A percentile compares a stretch with the other conserved stretches of the same genome.
Conservation (phyloP, 2,888 invertebrate species). For the Cactoblastis cactorum region DNA sequence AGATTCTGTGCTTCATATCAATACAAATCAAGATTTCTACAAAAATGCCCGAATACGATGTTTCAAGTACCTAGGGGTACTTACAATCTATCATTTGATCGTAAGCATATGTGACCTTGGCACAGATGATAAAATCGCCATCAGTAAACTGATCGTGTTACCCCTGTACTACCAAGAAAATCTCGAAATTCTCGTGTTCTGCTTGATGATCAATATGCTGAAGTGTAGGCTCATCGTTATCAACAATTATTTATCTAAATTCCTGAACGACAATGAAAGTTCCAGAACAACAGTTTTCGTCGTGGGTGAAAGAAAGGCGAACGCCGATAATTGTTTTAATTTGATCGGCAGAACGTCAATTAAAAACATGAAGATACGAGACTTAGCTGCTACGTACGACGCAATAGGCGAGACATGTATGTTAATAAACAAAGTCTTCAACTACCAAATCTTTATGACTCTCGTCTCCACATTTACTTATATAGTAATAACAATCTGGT, state of each 20-base stretch:
- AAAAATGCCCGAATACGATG: slow-evolving; percentile 28
- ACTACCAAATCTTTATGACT: slow-evolving; percentile 53
- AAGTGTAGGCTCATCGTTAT: slow-evolving; percentile 37
- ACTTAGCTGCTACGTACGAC: slow-evolving; percentile 43
- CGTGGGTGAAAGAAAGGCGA: slow-evolving; percentile 26
- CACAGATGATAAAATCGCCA: slow-evolving; percentile 18
- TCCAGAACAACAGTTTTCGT: slow-evolving; percentile 31
- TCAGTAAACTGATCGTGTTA: slow-evolving; percentile 23
- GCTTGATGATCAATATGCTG: slow-evolving; percentile 39
- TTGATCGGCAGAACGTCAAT: slow-evolving; percentile 34
- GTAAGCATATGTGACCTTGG: slow-evolving; percentile 26
- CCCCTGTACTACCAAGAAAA: slow-evolving; percentile 39
- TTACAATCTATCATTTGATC: slow-evolving; percentile 26
- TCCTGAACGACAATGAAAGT: slow-evolving; percentile 34
- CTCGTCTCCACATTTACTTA: slow-evolving; percentile 47
- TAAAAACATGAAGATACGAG: slow-evolving; percentile 40
- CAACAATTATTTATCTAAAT: slow-evolving; percentile 39
- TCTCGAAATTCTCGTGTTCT: slow-evolving; percentile 43
- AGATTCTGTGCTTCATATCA: slow-evolving; percentile 33
- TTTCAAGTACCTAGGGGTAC: slow-evolving; percentile 21
- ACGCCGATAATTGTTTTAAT: slow-evolving; percentile 26
- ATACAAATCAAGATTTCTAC: slow-evolving; percentile 32
- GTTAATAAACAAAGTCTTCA: slow-evolving; percentile 46
- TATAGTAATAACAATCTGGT: slow-evolving; percentile 51
- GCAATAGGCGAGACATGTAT: slow-evolving; percentile 41